Conservation (phyloP, 2,113 vertebrate genomes). For the Serinus canaria region DNA sequence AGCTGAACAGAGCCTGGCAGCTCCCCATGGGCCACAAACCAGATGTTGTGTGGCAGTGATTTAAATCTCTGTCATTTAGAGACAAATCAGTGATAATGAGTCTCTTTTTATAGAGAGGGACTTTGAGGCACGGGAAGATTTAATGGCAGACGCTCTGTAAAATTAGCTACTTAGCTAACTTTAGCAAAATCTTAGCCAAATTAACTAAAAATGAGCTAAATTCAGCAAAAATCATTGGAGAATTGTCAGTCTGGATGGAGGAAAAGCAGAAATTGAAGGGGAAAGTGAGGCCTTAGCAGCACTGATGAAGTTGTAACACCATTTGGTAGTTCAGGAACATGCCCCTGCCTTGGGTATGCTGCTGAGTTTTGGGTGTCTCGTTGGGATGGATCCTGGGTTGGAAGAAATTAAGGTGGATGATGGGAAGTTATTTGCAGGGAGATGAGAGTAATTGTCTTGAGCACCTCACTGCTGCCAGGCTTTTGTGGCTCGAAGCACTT, state of each 20-base stretch:
- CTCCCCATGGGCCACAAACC: background rate
- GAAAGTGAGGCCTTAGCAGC: background rate
- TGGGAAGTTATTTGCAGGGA: background rate
- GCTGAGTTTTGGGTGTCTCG: background rate
- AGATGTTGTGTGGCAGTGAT: slow-evolving; percentile 29
- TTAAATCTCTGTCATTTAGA: slow-evolving; percentile 16
- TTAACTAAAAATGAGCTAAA: background rate
- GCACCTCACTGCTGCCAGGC: background rate
- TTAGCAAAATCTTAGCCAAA: background rate
- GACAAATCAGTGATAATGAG: slow-evolving; percentile 11
- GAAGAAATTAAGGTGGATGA: background rate
- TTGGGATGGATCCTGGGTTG: background rate
- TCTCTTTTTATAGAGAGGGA: background rate
- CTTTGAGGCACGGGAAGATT: background rate
- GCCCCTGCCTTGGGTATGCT: background rate
- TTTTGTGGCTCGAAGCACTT: background rate
- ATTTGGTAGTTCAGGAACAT: background rate
- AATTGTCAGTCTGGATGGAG: background rate
- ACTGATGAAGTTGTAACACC: background rate
- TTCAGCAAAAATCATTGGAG: background rate
- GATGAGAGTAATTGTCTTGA: background rate
- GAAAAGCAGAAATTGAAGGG: background rate
- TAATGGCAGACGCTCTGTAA: background rate
- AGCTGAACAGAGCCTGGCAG: background rate
- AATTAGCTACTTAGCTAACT: slow-evolving; percentile 17